A percentile compares a stretch with the other conserved stretches of the same genome.
These are phyloP conservation scores for Drosophila lacicola DNA, from an alignment of 2,888 invertebrate species.

Conservation along the genomic window DNA sequence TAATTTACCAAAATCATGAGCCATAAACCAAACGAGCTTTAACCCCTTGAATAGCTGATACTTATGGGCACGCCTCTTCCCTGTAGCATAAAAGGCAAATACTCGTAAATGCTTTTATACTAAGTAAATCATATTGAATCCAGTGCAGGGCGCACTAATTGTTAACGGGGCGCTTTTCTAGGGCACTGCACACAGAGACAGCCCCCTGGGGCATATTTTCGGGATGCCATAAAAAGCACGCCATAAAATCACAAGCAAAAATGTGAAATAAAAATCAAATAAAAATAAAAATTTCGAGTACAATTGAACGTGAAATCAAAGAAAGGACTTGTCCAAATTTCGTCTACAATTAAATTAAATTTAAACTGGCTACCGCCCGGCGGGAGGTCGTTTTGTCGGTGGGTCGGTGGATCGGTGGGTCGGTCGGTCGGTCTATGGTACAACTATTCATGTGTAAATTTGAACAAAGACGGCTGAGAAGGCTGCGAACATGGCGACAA, in stretches of 20 bases:
- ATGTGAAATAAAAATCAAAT: conserved; percentile 75
- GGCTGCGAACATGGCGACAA: conserved; percentile 67
- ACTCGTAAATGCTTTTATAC: conserved; percentile 24
- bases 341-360: conserved; percentile 76
- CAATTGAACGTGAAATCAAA: conserved; percentile 75
- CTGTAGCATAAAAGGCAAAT: conserved; percentile 3
- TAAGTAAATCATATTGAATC: conserved; percentile 45
- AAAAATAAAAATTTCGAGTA: conserved; percentile 67
- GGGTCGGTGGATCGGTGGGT: not conserved
- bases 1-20: conserved; percentile 67
- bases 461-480: conserved; percentile 47
- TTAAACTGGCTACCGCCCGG: conserved; percentile 46
- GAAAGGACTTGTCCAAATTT: conserved; percentile 49
- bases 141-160: conserved; percentile 49
- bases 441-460: conserved; percentile 81
- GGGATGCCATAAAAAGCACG: conserved; percentile 26
- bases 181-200: not conserved
- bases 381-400: conserved; percentile 7
- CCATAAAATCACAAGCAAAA: conserved; percentile 62
- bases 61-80: conserved; percentile 18
- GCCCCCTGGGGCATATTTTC: conserved; percentile 20
- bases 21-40: conserved; percentile 54
- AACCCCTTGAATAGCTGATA: conserved; percentile 46
- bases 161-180: conserved; percentile 31
- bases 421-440: conserved; percentile 12